Conservation (phyloP, 2,113 vertebrate genomes). For the Felis catus region DNA sequence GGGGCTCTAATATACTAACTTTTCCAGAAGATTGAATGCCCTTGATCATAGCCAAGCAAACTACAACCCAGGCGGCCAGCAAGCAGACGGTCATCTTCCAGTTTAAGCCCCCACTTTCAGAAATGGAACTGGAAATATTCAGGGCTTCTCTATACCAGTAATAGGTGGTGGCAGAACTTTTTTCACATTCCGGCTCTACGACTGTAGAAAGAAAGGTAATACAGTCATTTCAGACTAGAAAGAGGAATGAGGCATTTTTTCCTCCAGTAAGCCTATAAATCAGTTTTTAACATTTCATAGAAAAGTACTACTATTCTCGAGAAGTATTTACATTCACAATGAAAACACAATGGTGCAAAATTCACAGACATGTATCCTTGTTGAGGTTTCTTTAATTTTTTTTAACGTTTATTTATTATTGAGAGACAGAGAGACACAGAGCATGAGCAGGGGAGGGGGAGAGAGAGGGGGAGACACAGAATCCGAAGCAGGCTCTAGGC, state of each 20-base stretch:
- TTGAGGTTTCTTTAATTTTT: not conserved
- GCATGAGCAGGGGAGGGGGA: too few species aligned
- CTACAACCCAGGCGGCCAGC: conserved; percentile 94
- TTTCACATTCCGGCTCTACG: conserved; percentile 96
- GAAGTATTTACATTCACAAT: not conserved
- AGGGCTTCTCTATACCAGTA: conserved; percentile 98
- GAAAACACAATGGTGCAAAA: not conserved
- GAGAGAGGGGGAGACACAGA: too few species aligned
- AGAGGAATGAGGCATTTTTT: not conserved
- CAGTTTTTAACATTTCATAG: not conserved
- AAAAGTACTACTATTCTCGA: not conserved
- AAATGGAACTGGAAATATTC: conserved; percentile 94
- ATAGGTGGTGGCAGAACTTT: conserved; percentile 97
- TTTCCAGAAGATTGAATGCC: conserved; percentile 99
- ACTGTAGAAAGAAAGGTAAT: conserved; percentile 82
- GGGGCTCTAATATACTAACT: conserved; percentile 84
- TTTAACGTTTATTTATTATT: too few species aligned
- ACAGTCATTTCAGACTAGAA: not conserved
- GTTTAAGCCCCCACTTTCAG: conserved; percentile 95
- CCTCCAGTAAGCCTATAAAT: not conserved
- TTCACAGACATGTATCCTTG: not conserved
- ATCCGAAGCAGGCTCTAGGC: too few species aligned
- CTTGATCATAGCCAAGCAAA: conserved; percentile 98
- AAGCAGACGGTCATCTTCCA: conserved; percentile 97
- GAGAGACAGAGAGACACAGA: too few species aligned